These are phyloP conservation scores for Oncorhynchus gorbuscha DNA, from an alignment of 2,113 vertebrate species.

Conservation along the genomic window DNA sequence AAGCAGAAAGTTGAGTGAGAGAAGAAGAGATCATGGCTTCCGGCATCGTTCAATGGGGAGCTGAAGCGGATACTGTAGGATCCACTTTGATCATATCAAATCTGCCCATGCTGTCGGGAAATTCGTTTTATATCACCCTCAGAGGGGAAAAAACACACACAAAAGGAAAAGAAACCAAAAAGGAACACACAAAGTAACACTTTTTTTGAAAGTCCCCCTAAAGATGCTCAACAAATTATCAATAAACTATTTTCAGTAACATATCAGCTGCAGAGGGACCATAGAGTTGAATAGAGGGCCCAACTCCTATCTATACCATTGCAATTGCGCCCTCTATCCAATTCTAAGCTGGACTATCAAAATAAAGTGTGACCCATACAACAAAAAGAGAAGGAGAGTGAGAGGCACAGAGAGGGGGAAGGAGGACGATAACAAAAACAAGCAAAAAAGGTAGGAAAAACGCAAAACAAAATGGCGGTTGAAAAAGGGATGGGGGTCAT, in stretches of 20 bases:
- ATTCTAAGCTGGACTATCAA: too few species aligned
- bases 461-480: constrained; percentile 6
- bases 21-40: not conserved
- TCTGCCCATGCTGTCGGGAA: not conserved
- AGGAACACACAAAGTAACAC: not conserved
- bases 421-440: not conserved
- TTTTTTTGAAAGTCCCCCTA: too few species aligned
- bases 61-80: not conserved
- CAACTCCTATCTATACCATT: too few species aligned
- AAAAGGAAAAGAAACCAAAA: not conserved
- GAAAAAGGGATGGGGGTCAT: constrained; percentile 8
- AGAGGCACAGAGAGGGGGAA: constrained; percentile 5
- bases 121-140: not conserved
- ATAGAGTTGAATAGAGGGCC: too few species aligned
- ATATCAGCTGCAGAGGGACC: too few species aligned
- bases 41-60: not conserved
- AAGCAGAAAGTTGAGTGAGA: constrained; percentile 17
- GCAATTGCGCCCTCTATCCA: too few species aligned
- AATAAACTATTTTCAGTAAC: too few species aligned
- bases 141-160: not conserved
- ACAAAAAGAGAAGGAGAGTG: not conserved
- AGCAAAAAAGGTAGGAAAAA: not conserved
- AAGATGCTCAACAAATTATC: too few species aligned
- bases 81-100: not conserved
- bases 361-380: not conserved